Base-by-base conservation (phyloP, 2,888 invertebrate genomes). In the Cephalotes varians region DNA sequence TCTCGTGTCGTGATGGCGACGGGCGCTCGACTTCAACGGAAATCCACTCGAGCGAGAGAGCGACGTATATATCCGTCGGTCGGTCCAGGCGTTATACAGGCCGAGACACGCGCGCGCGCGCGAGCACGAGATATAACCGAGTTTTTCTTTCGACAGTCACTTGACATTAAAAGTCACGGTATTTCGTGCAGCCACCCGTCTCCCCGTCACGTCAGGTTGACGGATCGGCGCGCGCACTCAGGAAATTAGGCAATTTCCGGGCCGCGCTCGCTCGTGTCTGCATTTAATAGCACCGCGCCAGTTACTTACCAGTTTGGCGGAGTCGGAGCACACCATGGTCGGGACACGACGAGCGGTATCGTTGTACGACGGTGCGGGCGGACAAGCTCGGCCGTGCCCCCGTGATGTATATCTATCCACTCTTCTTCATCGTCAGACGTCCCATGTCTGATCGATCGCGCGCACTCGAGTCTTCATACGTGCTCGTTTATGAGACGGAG, bases 191-290 rank as follows among this genome's bases (percentile, higher is more conserved):
- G 91, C 92, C 90, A 92, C 93, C 93, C 64, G 64, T 65, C 64
- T 94, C 94, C 90, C 93, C 92, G 93, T 93, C 94, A 93, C 91
- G 93, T 94, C 94, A 94, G 90, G 92, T 93, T 94, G 94, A 94
- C 94, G 94, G 94, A 94, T 94, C 93, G 94, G 94, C 93, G 94
- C 92, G 94, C 93, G 93, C 94, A 94, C 93, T 94, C 94, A 94
- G 94, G 94, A 94, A 94, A 94, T 94, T 94, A 94, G 94, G 94
- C 94, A 94, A 94, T 94, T 94, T 94, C 94, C 94, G 93, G 93
- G 86, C 91, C 85, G 93, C 93, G 92, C 93, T 93, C 92, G 91
- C 93, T 94, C 94, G 94, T 94, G 94, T 93, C 93, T 94, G 93
- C 93, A 91, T 94, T 94, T 94, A 94, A 94, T 93, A 93, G 94